phyloP scores from a whole-genome alignment of 2,888 invertebrate genomes.

The Cataglyphis albicans region DNA sequence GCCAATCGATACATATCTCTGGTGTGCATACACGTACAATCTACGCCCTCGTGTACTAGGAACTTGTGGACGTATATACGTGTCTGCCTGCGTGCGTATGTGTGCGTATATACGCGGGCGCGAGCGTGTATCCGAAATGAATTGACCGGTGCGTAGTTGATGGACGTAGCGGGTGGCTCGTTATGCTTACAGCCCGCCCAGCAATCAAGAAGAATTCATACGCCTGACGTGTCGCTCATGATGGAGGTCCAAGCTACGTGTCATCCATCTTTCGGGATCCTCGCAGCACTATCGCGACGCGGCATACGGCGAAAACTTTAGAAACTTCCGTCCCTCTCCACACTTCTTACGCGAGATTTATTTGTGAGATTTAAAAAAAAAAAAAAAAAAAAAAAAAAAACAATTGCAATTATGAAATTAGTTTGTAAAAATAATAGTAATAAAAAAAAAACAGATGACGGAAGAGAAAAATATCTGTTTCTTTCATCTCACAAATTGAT shows the following conservation, averaged over 20 bases:
- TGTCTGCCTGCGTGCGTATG: background rate
- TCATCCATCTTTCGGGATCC: conserved; percentile 82
- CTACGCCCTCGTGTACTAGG: background rate
- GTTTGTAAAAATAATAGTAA: conserved; percentile 12
- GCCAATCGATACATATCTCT: conserved; percentile 55
- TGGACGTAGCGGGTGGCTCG: conserved; percentile 85
- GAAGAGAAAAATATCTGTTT: background rate
- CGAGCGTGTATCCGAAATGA: conserved; percentile 76
- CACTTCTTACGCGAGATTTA: conserved; percentile 28
- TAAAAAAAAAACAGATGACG: background rate
- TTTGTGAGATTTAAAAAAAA: conserved; percentile 11
- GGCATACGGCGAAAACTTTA: conserved; percentile 54
- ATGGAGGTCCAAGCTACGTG: conserved; percentile 81
- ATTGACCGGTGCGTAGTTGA: conserved; percentile 82
- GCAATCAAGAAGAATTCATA: conserved; percentile 84
- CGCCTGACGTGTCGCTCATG: conserved; percentile 84
- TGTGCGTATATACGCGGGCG: conserved; percentile 5
- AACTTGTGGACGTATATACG: background rate
- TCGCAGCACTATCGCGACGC: conserved; percentile 73
- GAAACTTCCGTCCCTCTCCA: conserved; percentile 9
- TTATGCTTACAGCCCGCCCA: conserved; percentile 79
- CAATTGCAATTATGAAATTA: background rate
- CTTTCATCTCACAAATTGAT: background rate
- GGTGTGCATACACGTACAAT: conserved; percentile 27
- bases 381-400: background rate